A percentile compares a stretch with the other conserved stretches of the same genome.
Conservation (phyloP, 2,888 invertebrate species). For the Panopea generosa region DNA sequence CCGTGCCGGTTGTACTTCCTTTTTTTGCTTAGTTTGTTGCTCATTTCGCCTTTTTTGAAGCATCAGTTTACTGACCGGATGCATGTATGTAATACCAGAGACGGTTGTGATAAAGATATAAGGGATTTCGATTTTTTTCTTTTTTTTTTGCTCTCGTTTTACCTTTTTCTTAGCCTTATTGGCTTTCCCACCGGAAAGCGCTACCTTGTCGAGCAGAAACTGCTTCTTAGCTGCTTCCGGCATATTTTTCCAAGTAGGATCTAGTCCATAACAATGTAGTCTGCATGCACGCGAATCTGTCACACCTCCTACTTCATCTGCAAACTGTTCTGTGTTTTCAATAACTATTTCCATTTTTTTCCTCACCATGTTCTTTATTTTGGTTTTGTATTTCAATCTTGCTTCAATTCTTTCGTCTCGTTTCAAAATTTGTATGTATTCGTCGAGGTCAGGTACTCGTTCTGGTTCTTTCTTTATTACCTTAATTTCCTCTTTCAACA, state of each 20-base stretch:
- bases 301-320: conserved; percentile 55
- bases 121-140: conserved; percentile 29
- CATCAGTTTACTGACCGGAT: conserved; percentile 35
- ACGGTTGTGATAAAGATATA: conserved; percentile 46
- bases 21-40: background rate
- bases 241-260: conserved; percentile 23
- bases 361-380: background rate
- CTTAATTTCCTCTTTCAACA: conserved; percentile 5
- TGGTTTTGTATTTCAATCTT: background rate
- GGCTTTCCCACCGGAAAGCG: conserved; percentile 20
- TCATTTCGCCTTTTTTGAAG: conserved; percentile 10
- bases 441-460: conserved; percentile 57
- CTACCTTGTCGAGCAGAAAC: conserved; percentile 22
- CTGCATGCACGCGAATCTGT: conserved; percentile 60
- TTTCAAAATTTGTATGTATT: conserved; percentile 50
- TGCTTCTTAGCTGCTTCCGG: conserved; percentile 18
- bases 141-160: background rate
- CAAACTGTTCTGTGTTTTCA: conserved; percentile 28
- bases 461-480: conserved; percentile 6
- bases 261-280: conserved; percentile 45
- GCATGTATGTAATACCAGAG: conserved; percentile 38
- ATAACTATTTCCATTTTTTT: background rate
- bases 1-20: background rate
- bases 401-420: conserved; percentile 33
- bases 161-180: conserved; percentile 16